Conservation (phyloP, 2,797 vertebrate species). For the Morelia viridis region DNA sequence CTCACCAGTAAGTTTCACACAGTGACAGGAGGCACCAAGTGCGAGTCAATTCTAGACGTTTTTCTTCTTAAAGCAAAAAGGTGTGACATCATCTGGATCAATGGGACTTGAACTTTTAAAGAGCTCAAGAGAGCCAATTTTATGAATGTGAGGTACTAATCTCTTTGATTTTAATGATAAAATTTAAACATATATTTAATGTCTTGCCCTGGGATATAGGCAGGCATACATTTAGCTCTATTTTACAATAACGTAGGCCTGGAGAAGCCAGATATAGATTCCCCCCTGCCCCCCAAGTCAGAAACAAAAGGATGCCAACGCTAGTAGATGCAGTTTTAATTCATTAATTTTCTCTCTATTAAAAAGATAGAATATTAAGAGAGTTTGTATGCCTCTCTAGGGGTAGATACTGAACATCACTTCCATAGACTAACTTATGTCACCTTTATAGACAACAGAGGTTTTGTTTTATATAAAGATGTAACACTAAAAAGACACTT, state of each 20-base stretch:
- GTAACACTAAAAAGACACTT: neutral
- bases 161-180: neutral
- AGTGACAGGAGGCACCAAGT: slow-evolving; percentile 12
- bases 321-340: neutral
- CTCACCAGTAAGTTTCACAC: neutral
- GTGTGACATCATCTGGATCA: neutral
- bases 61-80: neutral
- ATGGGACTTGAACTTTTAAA: neutral
- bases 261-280: neutral
- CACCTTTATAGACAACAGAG: neutral
- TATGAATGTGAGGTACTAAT: neutral
- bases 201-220: neutral
- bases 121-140: neutral
- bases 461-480: neutral
- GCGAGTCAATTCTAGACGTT: neutral
- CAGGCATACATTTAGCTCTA: neutral
- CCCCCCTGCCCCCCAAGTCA: neutral
- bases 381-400: neutral
- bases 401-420: neutral
- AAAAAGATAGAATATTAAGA: neutral
- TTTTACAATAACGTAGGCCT: neutral
- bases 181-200: neutral
- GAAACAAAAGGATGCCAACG: neutral
- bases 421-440: neutral
- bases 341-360: neutral